Percentiles rank a stretch among this genome's conserved stretches.
Evolutionary conservation across 2,797 vertebrate species (phyloP).

Genomic region (Cacajao melanocephalus): DNA sequence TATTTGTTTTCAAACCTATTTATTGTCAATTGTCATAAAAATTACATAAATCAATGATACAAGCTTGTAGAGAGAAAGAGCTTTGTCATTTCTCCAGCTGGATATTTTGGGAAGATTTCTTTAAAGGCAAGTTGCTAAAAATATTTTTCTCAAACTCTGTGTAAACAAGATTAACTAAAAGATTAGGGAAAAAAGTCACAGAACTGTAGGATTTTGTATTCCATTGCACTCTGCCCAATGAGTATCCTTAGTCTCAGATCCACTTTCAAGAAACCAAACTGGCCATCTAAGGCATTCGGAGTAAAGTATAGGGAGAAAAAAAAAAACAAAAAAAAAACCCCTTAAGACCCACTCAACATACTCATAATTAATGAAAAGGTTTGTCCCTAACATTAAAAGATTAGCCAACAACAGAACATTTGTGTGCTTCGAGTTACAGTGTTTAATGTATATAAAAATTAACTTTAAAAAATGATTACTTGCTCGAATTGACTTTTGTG

Average conservation of each 20-base stretch:
- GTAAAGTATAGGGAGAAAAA: neutral
- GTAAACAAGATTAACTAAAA: neutral
- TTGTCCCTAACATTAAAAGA: neutral
- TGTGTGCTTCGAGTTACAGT: neutral
- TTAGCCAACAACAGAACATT: neutral
- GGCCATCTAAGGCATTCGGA: neutral
- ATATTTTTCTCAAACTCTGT: neutral
- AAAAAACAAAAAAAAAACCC: too few species aligned
- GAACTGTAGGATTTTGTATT: neutral
- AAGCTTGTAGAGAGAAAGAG: neutral
- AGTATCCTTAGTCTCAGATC: neutral
- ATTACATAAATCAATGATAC: neutral
- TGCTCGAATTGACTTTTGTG: neutral
- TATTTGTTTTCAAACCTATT: neutral
- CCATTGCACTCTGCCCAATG: fast-evolving
- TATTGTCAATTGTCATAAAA: neutral
- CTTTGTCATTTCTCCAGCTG: neutral
- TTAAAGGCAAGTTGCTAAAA: neutral
- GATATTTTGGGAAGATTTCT: neutral
- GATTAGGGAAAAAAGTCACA: neutral
- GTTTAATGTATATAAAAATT: neutral
- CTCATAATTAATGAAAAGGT: neutral
- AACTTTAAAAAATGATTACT: neutral
- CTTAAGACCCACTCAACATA: neutral
- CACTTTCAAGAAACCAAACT: neutral